A percentile compares a stretch with the other conserved stretches of the same genome.
Conservation (phyloP, 2,888 invertebrate genomes). For the Alentia gelatinosa region DNA sequence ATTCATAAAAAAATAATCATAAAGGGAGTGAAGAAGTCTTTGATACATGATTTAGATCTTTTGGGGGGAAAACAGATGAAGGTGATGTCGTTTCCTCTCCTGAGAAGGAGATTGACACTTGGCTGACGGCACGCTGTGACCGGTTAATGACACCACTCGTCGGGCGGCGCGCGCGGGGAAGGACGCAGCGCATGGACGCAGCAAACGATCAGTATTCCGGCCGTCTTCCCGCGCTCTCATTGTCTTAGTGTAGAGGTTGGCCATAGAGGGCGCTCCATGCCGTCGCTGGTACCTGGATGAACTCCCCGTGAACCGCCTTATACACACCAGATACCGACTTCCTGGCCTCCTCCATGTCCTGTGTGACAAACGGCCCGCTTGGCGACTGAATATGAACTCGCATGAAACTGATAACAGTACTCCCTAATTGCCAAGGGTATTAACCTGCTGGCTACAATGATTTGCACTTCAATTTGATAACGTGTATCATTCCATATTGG, state of each 20-base stretch:
- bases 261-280: background rate
- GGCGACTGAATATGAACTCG: background rate
- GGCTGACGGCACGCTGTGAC: background rate
- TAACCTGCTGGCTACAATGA: no score
- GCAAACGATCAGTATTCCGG: background rate
- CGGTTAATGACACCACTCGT: background rate
- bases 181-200: no score
- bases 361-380: background rate
- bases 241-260: background rate
- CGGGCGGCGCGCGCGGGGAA: background rate
- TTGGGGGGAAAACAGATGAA: background rate
- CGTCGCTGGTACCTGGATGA: slow-evolving; percentile 32
- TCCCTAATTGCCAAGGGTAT: no score
- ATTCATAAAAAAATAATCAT: background rate
- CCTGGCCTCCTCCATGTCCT: background rate
- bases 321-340: background rate
- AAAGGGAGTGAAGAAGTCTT: background rate
- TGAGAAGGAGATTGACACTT: background rate
- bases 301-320: background rate
- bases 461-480: no score
- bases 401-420: background rate
- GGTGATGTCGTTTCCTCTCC: background rate
- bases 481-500: no score
- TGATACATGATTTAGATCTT: no score
- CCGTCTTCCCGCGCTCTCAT: background rate